A percentile compares a stretch with the other conserved stretches of the same genome.
phyloP scores from a whole-genome alignment of 2,888 invertebrate genomes.

The Cerceris rybyensis region DNA sequence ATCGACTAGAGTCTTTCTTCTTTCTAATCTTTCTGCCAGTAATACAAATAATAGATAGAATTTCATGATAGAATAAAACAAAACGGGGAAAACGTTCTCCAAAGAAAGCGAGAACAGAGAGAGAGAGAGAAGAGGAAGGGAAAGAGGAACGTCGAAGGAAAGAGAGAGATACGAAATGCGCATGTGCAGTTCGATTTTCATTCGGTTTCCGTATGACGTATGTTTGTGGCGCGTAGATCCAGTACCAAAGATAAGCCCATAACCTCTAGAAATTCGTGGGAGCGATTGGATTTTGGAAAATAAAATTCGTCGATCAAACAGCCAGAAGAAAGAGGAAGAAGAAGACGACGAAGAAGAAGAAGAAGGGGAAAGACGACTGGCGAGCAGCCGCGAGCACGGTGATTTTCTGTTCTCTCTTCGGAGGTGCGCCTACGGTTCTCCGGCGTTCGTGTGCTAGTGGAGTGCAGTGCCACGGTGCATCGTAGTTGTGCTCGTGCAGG shows the following conservation, averaged over 20 bases:
- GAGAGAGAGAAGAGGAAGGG: conserved; percentile 35
- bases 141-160: conserved; percentile 5
- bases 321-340: background rate
- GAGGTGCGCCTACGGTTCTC: conserved; percentile 38
- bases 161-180: background rate
- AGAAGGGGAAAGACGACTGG: background rate
- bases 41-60: conserved; percentile 44
- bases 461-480: conserved; percentile 24
- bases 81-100: conserved; percentile 30
- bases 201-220: conserved; percentile 17
- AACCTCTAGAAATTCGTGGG: background rate
- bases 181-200: conserved; percentile 34
- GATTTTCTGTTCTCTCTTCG: conserved; percentile 46
- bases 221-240: conserved; percentile 32
- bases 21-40: no score
- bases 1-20: no score
- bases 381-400: conserved; percentile 12
- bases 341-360: conserved; percentile 6
- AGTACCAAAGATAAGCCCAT: conserved; percentile 32
- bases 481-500: conserved; percentile 41
- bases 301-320: background rate
- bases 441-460: conserved; percentile 27
- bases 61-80: background rate
- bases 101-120: conserved; percentile 20
- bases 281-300: conserved; percentile 21